Evolutionary conservation across 2,113 vertebrate species (phyloP).

Genomic region (Stegostoma tigrinum): DNA sequence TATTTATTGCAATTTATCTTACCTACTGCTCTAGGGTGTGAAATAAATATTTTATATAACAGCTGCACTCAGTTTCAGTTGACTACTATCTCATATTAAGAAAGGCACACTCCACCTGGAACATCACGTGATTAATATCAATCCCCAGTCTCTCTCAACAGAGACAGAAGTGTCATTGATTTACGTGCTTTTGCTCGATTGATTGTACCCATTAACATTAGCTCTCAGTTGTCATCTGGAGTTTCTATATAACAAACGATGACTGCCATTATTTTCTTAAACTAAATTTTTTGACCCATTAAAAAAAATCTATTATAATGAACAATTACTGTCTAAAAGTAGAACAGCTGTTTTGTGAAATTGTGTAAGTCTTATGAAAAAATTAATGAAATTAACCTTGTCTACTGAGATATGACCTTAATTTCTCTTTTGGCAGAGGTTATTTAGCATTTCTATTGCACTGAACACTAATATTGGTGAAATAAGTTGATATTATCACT

Average conservation of each 20-base stretch:
- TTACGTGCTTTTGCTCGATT: constrained; percentile 1
- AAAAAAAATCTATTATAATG: constrained; percentile 25
- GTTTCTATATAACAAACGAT: background rate
- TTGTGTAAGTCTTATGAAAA: constrained; percentile 13
- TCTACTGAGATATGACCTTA: background rate
- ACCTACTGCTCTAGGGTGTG: background rate
- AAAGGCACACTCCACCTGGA: background rate
- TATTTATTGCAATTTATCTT: background rate
- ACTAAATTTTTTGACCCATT: constrained; percentile 26
- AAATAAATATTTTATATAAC: background rate
- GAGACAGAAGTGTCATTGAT: background rate
- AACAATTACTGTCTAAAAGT: constrained; percentile 26
- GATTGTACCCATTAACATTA: constrained; percentile 25
- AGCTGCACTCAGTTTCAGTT: background rate
- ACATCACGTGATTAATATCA: background rate
- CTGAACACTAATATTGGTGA: background rate
- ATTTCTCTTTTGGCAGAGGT: background rate
- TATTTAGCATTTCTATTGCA: constrained; percentile 13
- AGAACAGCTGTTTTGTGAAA: constrained; percentile 26
- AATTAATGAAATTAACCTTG: constrained; percentile 9
- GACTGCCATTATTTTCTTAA: constrained; percentile 14
- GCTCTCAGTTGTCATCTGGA: constrained; percentile 3
- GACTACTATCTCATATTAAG: background rate
- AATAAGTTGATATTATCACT: background rate
- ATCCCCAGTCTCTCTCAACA: background rate